Conservation (phyloP, 2,888 invertebrate species). For the Eucera pruinosa region DNA sequence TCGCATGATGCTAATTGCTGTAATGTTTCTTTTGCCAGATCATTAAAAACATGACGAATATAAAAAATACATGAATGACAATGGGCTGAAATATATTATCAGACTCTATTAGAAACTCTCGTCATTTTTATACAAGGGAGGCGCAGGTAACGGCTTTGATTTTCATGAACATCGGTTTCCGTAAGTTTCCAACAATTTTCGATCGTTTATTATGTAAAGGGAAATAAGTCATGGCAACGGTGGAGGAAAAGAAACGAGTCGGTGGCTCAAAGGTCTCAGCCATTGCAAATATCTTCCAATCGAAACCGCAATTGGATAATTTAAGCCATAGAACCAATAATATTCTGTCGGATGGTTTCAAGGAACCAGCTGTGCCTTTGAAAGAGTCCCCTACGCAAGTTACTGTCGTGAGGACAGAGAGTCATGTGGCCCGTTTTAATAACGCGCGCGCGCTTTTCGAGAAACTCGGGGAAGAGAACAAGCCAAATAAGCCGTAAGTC, state of each 20-base stretch:
- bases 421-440: conserved; percentile 95
- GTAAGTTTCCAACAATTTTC: background rate
- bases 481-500: conserved; percentile 83
- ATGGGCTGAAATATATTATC: conserved; percentile 80
- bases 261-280: conserved; percentile 94
- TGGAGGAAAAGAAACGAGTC: conserved; percentile 88
- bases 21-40: conserved; percentile 55
- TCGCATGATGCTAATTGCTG: conserved; percentile 4
- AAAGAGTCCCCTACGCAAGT: conserved; percentile 86
- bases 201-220: background rate
- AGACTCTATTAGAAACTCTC: conserved; percentile 22
- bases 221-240: conserved; percentile 85
- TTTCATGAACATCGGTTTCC: no score
- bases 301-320: conserved; percentile 83
- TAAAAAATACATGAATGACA: conserved; percentile 73
- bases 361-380: conserved; percentile 84
- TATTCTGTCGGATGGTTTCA: conserved; percentile 78
- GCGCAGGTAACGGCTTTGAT: conserved; percentile 21
- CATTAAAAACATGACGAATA: conserved; percentile 65
- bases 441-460: conserved; percentile 96
- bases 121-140: conserved; percentile 22
- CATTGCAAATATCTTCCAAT: conserved; percentile 95
- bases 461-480: conserved; percentile 92
- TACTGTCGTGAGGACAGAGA: conserved; percentile 93
- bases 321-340: conserved; percentile 78